Conservation (phyloP, 2,113 vertebrate genomes). For the Carlito syrichta region DNA sequence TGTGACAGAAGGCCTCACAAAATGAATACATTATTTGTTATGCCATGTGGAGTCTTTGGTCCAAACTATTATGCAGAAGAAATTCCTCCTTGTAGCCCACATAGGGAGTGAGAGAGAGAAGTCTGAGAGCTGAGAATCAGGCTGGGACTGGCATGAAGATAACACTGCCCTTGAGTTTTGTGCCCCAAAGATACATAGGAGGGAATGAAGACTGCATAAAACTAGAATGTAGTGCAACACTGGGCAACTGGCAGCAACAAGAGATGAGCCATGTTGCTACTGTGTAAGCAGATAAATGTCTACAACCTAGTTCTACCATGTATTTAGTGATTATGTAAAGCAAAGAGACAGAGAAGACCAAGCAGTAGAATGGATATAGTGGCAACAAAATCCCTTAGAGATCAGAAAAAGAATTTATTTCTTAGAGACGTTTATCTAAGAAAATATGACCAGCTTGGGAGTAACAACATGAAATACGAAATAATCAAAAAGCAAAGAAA, state of each 20-base stretch:
- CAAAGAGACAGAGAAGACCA: background rate
- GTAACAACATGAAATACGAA: background rate
- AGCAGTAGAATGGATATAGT: background rate
- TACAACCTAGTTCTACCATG: background rate
- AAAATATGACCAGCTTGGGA: background rate
- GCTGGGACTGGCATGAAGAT: background rate
- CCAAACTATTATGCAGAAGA: background rate
- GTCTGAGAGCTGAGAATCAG: background rate
- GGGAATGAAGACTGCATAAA: background rate
- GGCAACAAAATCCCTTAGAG: background rate
- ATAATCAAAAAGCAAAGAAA: background rate
- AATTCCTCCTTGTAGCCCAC: background rate
- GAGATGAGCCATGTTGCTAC: background rate
- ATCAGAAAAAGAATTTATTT: background rate
- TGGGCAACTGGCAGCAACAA: background rate
- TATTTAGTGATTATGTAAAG: background rate
- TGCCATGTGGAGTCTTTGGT: background rate
- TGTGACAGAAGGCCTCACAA: background rate
- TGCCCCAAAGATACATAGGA: background rate
- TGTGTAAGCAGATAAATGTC: background rate
- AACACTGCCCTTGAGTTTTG: background rate
- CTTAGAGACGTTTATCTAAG: background rate
- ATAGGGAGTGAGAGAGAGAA: too few relatives aligned
- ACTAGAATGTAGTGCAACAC: background rate
- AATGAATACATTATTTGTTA: fast-evolving